Evolutionary conservation across 2,797 vertebrate species (phyloP).

Genomic region (Molossus alvarezi): DNA sequence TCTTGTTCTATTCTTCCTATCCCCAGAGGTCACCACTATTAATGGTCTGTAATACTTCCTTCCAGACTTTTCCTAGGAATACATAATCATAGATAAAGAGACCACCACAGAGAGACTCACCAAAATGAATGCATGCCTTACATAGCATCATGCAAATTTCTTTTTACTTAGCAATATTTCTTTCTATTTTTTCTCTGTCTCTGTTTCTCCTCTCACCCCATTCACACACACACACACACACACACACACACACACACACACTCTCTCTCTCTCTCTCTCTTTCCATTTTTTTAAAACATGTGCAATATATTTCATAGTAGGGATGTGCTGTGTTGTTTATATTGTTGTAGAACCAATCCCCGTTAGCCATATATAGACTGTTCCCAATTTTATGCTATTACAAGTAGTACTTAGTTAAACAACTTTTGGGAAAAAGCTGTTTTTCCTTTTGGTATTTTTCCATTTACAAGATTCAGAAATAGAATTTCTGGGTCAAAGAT

Average conservation of each 20-base stretch:
- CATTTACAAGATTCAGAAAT: conserved; percentile 63
- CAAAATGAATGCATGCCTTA: not conserved
- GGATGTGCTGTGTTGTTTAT: not conserved
- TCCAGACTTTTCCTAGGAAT: not conserved
- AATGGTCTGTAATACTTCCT: not conserved
- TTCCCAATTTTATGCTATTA: conserved; percentile 44
- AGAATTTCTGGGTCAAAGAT: conserved; percentile 11
- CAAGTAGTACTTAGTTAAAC: conserved; percentile 36
- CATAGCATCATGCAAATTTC: not conserved
- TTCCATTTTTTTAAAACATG: not conserved
- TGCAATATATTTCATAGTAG: not conserved
- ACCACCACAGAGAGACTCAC: not conserved
- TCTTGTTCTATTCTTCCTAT: not conserved
- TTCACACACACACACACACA: not conserved
- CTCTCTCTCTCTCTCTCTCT: not conserved
- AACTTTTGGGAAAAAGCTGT: conserved; percentile 11
- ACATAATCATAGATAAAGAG: not conserved
- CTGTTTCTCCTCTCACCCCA: not conserved
- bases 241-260: not conserved
- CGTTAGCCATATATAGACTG: not conserved
- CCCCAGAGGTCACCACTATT: not conserved
- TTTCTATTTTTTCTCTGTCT: not conserved
- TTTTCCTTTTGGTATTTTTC: conserved; percentile 68
- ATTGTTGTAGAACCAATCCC: not conserved
- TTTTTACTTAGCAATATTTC: not conserved